Evolutionary conservation across 2,888 invertebrate species (phyloP), one percentile per base, ranked within the genome.

Genomic region (Eudasyphora cyanicolor): DNA sequence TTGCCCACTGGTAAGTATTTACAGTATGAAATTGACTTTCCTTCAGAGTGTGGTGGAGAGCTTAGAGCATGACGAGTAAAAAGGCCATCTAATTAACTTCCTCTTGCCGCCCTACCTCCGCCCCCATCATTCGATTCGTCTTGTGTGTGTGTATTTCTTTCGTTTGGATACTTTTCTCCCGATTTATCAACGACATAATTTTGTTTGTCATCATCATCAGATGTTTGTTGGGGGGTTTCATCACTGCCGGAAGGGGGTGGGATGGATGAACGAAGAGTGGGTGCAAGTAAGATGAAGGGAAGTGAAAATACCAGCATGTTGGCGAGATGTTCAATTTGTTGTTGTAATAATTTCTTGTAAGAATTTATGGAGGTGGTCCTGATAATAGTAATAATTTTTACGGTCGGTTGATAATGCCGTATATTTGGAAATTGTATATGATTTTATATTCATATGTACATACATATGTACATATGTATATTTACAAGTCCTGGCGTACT

Each of bases 61-160:
- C 60, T 14, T 57, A 14, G 27, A 10, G 57, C 2, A 27, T 57
- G 57, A 17, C 27, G 60, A 60, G 60, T 29, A 60, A 45, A n/a
- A 7, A 24, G 14, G 14, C 7, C 60, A 60, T 60, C 60, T 60
- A 60, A 60, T 60, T 27, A 60, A 60, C 60, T 60, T 60, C 60
- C 60, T 29, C 29, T 60, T 29, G 60, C 60, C 24, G 12, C 27
- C n/a, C 60, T 60, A 4, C 12, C 29, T 60, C 32, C 27, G 19
- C 24, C 8, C 21, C 32, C 27, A 6, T n/a, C 8, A 21, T 54
- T 54, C 14, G 19, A 8, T 45, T 45, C n/a, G 45, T 21, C 32
- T 60, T 24, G 29, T 32, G 29, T 54, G n/a, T 38, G 6, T 38
- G 5, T 38, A 38, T 38, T 7, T 49, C n/a, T n/a, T n/a, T n/a